Evolutionary conservation across 2,888 invertebrate genomes (phyloP), one percentile per base, ranked within the genome.

Genomic region (Drosophila diplacantha): DNA sequence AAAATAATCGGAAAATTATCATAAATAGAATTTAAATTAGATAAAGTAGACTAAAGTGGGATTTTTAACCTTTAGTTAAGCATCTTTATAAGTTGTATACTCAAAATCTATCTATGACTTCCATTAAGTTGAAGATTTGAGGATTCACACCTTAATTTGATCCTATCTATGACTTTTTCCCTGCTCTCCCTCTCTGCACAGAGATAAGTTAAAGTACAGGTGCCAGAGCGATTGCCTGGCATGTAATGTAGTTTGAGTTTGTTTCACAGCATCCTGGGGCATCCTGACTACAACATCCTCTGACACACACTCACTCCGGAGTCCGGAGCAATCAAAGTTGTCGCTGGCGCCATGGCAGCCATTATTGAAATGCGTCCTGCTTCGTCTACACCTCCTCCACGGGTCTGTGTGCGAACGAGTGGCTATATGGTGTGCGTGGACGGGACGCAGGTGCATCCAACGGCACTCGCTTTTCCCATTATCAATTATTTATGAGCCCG

Each of bases 401-500:
- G 35, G 24, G 14, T 41, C 37, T 56, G 29, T 41, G 47, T 24
- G 37, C 43, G 38, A 18, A 43, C 38, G 24, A 7, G n/a, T 49
- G 35, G 34, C 26, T 9, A 29, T 29, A 14, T n/a, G 8, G 24
- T 62, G 41, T 43, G 39, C n/a, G 61, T 46, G 44, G 20, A 35
- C 18, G 53, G 47, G 43, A 16, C 43, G 26, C 68, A 69, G 59
- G 43, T 57, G 60, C 52, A 47, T 49, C 11, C 61, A 14, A 49
- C 9, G 37, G 46, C 50, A 29, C 53, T 63, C 32, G 35, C 46
- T 47, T 63, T 56, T 53, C 70, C 75, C 72, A 80, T 74, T 78
- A 77, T 74, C 78, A 82, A 78, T 80, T 83, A 78, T 78, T 77
- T 78, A 78, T 82, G 72, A 69, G 34, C 49, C 47, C 47, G 50